Evolutionary conservation across 2,113 vertebrate genomes (phyloP), one percentile per base, ranked within the genome.

Genomic region (Zapornia atra): DNA sequence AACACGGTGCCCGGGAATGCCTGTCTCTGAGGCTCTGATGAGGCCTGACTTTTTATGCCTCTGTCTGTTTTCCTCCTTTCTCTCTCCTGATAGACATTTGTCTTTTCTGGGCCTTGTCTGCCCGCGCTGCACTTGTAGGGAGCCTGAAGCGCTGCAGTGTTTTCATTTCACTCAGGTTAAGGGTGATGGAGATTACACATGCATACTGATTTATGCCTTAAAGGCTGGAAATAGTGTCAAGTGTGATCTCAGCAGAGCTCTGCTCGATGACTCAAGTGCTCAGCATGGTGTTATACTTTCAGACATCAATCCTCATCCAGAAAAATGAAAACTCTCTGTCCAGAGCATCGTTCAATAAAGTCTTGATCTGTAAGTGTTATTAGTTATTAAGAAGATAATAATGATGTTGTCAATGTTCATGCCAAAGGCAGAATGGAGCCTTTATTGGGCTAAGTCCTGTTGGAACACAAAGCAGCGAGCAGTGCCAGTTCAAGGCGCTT

Each of bases 101-200:
- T 97, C 96, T 91, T 87, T 96, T 90, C 59, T 25, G 81, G 71
- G 81, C 86, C 77, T 31, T 82, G 90, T 97, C 91, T 94, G 88
- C 90, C 95, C 40, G 86, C 86, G 31, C 36, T 89, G 90, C 88
- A 63, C 64, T 95, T 72, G 81, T 63, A 64, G 90, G 65, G 63
- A 92, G 96, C 96, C 96, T 15, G 71, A 79, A 96, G 95, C 96
- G 15, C 80, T 10, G 95, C 90, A 33, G 81, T n/a, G 46, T 95
- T 94, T 91, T n/a, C 92, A 82, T 94, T 95, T 86, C 93, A 94
- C 94, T 76, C 8, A 81, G 97, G 96, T 96, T 92, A 97, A 92
- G 93, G 96, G 95, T 96, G 96, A 97, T 3, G 12, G 92, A 92
- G 95, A 97, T 97, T 97, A 97, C 96, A 97, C 95, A 97, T 93